A percentile compares a stretch with the other conserved stretches of the same genome.
These are phyloP conservation scores for Mycteria americana DNA, from an alignment of 2,797 vertebrate genomes.

Conservation along the genomic window DNA sequence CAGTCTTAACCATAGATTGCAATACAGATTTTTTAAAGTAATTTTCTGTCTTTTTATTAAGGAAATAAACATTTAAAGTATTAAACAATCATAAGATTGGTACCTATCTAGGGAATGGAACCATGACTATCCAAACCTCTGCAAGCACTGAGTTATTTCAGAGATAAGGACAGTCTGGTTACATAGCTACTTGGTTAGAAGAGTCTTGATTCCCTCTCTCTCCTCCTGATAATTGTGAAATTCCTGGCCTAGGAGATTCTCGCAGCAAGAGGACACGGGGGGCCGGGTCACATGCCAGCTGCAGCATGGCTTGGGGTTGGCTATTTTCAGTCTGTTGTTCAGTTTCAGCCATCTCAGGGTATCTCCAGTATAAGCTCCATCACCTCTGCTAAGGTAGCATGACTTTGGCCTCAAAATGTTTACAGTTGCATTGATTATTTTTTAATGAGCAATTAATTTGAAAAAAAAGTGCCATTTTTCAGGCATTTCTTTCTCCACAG, in stretches of 20 bases:
- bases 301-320: neutral
- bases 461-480: neutral
- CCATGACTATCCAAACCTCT: neutral
- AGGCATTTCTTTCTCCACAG: neutral
- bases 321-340: neutral
- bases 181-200: neutral
- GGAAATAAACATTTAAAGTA: neutral
- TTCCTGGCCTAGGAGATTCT: neutral
- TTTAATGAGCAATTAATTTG: neutral
- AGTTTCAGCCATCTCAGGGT: neutral
- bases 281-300: fast-evolving
- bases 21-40: neutral
- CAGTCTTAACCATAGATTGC: neutral
- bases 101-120: neutral
- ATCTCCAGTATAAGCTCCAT: neutral
- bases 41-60: neutral
- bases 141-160: neutral
- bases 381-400: neutral
- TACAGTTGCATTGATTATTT: neutral
- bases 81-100: neutral
- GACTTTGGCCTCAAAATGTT: neutral
- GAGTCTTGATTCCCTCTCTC: neutral
- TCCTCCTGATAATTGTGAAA: neutral
- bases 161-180: neutral
- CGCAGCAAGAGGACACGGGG: neutral